phyloP scores from a whole-genome alignment of 2,113 vertebrate genomes.

The Chamaetylas fuelleborni region DNA sequence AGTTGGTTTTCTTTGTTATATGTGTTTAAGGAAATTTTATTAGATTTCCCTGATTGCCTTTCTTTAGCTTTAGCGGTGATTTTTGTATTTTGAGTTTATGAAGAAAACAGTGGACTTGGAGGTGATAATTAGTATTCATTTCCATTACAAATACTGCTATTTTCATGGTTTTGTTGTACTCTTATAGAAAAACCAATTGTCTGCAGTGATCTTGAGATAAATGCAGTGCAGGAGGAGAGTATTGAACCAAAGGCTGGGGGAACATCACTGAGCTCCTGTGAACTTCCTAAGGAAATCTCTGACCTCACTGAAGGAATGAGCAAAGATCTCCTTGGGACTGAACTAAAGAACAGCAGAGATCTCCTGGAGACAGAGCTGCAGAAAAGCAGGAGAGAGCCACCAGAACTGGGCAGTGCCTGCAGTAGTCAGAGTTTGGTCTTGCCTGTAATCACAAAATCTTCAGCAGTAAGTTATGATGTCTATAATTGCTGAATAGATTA shows the following conservation, averaged over 20 bases:
- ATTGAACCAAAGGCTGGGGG: not conserved
- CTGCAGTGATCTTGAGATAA: not conserved
- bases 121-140: not conserved
- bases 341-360: not conserved
- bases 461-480: conserved; percentile 39
- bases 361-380: not conserved
- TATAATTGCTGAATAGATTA: not conserved
- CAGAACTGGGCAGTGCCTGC: not conserved
- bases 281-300: not conserved
- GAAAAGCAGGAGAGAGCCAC: not conserved
- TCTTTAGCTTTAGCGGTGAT: not conserved
- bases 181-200: not conserved
- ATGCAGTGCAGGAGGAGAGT: not conserved
- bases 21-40: not conserved
- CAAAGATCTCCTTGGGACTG: not conserved
- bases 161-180: not conserved
- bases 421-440: not conserved
- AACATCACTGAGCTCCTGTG: not conserved
- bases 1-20: not conserved
- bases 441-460: not conserved
- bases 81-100: not conserved
- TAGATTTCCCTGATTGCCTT: not conserved
- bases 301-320: not conserved
- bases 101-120: not conserved
- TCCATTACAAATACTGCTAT: not conserved